These are phyloP conservation scores for Toxostoma redivivum DNA, from an alignment of 2,113 vertebrate genomes.

Conservation along the genomic window DNA sequence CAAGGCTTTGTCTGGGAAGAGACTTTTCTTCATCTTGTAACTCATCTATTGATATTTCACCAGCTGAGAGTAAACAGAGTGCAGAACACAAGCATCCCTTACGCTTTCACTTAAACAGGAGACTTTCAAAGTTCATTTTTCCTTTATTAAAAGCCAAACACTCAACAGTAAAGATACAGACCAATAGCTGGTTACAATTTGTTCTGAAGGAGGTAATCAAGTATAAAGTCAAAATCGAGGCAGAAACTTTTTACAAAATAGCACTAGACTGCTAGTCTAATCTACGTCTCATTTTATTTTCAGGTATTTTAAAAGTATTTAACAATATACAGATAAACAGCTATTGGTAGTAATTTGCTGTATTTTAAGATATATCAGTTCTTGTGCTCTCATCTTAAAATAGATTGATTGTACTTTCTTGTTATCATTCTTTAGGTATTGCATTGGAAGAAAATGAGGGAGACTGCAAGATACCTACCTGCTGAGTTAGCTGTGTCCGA, in stretches of 20 bases:
- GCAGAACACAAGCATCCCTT: not conserved
- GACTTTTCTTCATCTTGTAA: not conserved
- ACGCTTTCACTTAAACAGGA: not conserved
- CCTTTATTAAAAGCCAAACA: not conserved
- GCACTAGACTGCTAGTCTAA: not conserved
- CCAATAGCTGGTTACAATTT: not conserved
- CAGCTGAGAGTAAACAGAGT: not conserved
- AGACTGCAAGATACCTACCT: not conserved
- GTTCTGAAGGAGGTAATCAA: not conserved
- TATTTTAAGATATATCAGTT: not conserved
- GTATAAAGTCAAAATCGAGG: not conserved
- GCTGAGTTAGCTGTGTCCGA: not conserved
- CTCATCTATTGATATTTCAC: not conserved
- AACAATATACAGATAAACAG: not conserved
- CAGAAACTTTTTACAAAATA: not conserved
- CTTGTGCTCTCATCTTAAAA: not conserved
- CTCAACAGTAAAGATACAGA: not conserved
- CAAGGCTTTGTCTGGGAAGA: not conserved
- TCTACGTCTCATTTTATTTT: not conserved
- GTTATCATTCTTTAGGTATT: not conserved
- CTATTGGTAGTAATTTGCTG: not conserved
- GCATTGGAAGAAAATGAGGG: not conserved
- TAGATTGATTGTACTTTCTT: not conserved
- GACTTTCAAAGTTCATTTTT: not conserved
- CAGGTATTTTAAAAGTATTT: not conserved